Percentiles rank a stretch among this genome's conserved stretches.
phyloP scores from a whole-genome alignment of 2,888 invertebrate genomes.

The Eucera pruinosa region DNA sequence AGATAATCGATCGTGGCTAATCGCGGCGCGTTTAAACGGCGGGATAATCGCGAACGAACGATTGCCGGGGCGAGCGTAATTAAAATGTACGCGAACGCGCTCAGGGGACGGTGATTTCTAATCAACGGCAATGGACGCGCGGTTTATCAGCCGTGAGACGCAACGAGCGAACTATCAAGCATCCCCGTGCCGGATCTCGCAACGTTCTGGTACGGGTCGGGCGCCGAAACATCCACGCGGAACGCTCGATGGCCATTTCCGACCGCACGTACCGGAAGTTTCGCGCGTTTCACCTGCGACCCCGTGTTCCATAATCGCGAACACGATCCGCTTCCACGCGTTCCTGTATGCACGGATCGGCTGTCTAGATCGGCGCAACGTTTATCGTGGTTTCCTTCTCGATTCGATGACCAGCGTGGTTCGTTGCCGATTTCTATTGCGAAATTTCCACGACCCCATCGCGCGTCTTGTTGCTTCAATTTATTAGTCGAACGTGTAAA shows the following conservation, averaged over 20 bases:
- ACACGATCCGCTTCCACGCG: conserved; percentile 40
- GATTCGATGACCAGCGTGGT: conserved; percentile 27
- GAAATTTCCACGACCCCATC: no score
- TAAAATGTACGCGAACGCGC: conserved; percentile 32
- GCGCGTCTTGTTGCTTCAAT: no score
- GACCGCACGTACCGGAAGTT: conserved; percentile 65
- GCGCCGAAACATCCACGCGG: conserved; percentile 43
- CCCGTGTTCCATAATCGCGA: conserved; percentile 55
- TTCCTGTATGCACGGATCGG: conserved; percentile 41
- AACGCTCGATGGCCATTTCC: conserved; percentile 58
- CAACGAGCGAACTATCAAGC: conserved; percentile 20
- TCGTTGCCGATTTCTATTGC: conserved; percentile 18
- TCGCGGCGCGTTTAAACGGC: conserved; percentile 7
- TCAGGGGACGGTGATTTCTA: conserved; percentile 48
- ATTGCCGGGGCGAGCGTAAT: conserved; percentile 18
- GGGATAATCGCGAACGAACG: neutral
- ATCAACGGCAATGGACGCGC: conserved; percentile 31
- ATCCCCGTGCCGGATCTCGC: no score
- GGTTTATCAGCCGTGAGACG: conserved; percentile 58
- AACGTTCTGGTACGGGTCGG: conserved; percentile 30
- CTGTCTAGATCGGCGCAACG: conserved; percentile 47
- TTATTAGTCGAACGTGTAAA: neutral
- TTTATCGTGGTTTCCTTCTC: conserved; percentile 47
- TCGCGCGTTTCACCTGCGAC: conserved; percentile 55
- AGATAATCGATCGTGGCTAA: conserved; percentile 12